These are phyloP conservation scores for Agonopterix arenella DNA, from an alignment of 2,888 invertebrate genomes.

Conservation along the genomic window DNA sequence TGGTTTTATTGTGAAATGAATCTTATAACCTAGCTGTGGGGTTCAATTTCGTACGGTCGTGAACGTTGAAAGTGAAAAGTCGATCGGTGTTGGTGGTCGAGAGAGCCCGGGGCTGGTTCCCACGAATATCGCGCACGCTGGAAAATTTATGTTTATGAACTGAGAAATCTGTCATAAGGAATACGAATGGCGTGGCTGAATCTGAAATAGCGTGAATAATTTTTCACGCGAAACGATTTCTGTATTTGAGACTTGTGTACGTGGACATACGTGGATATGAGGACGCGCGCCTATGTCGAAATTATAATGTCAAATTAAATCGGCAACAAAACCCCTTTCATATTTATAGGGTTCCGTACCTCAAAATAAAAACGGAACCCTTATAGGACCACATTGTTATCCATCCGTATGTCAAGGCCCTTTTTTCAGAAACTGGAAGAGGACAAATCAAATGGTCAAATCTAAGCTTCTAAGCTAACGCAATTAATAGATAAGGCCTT, in stretches of 20 bases:
- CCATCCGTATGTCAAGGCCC: no score
- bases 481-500: no score
- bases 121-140: conserved; percentile 66
- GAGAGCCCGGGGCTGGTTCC: conserved; percentile 59
- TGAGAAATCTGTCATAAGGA: conserved; percentile 74
- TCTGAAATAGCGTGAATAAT: conserved; percentile 71
- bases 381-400: no score
- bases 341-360: no score
- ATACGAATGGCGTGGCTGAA: conserved; percentile 62
- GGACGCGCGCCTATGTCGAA: no score
- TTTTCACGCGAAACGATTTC: conserved; percentile 49
- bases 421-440: no score
- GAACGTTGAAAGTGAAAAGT: conserved; percentile 66
- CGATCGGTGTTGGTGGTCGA: conserved; percentile 69
- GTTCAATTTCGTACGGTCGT: conserved; percentile 26
- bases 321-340: no score
- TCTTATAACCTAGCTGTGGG: conserved; percentile 19
- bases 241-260: conserved; percentile 15
- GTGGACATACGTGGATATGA: no score
- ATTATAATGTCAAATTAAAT: no score
- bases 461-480: no score
- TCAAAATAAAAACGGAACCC: no score
- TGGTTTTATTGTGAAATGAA: conserved; percentile 11
- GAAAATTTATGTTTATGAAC: conserved; percentile 75
- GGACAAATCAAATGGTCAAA: no score